Percentiles rank a stretch among this genome's conserved stretches.
Evolutionary conservation across 2,888 invertebrate species (phyloP).

Genomic region (Eupeodes luniger): DNA sequence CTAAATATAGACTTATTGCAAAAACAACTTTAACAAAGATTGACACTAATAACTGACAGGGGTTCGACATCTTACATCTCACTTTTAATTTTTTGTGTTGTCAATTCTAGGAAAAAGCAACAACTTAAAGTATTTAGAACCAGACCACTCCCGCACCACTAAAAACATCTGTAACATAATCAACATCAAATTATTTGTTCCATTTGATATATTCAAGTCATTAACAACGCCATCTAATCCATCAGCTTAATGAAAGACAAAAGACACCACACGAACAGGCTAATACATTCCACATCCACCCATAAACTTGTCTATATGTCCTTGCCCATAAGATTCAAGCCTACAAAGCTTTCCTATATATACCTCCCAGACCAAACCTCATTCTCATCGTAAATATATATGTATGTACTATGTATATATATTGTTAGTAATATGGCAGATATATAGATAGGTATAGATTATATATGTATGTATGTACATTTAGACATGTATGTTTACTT

Average conservation of each 20-base stretch:
- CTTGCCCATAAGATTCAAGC: background rate
- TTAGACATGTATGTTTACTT: constrained; percentile 32
- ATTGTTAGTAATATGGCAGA: constrained; percentile 26
- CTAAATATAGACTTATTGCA: background rate
- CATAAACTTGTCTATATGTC: background rate
- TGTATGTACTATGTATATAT: background rate
- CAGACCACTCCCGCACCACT: constrained; percentile 2
- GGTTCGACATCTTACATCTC: constrained; percentile 21
- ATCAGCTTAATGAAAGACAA: constrained; percentile 72
- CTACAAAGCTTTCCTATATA: background rate
- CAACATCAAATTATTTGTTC: constrained; percentile 72
- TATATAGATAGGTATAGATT: background rate
- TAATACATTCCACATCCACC: constrained; percentile 27
- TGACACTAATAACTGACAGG: constrained; percentile 32
- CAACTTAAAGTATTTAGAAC: background rate
- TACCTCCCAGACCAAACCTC: background rate
- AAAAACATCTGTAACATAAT: constrained; percentile 44
- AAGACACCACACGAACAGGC: constrained; percentile 51
- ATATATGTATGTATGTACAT: background rate
- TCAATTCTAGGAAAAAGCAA: background rate
- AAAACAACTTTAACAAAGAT: background rate
- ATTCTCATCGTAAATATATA: no score
- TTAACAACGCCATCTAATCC: constrained; percentile 71
- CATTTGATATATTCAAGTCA: constrained; percentile 68
- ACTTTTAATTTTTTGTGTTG: no score